A percentile compares a stretch with the other conserved stretches of the same genome.
phyloP scores from a whole-genome alignment of 2,797 vertebrate species.

The Platalea minor region DNA sequence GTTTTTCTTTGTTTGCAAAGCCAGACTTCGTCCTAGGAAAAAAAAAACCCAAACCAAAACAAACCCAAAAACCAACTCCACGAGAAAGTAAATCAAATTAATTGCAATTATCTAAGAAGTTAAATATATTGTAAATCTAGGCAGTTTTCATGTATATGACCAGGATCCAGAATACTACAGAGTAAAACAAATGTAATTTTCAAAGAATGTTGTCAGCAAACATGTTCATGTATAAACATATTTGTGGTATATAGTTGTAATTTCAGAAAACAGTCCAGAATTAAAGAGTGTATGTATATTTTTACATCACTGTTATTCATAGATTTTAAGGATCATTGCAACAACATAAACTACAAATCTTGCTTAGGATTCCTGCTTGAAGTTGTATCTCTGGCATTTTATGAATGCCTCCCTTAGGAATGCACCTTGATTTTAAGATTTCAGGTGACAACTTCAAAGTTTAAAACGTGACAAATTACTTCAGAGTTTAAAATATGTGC shows the following conservation, averaged over 20 bases:
- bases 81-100: not conserved
- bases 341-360: not conserved
- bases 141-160: not conserved
- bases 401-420: not conserved
- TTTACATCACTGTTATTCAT: not conserved
- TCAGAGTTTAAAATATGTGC: not conserved
- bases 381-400: not conserved
- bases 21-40: not conserved
- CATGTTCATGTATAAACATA: not conserved
- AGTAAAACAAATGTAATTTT: not conserved
- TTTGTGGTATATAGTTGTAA: not conserved
- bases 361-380: not conserved
- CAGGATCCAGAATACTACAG: not conserved
- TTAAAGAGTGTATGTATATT: not conserved
- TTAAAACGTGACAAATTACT: not conserved
- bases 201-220: not conserved
- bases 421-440: not conserved
- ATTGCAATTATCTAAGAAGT: not conserved
- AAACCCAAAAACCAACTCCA: not conserved
- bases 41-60: not conserved
- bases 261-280: not conserved
- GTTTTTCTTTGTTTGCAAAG: not conserved
- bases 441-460: not conserved
- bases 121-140: not conserved
- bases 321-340: not conserved